These are phyloP conservation scores for Chaetodon auriga DNA, from an alignment of 2,113 vertebrate genomes.

Conservation along the genomic window DNA sequence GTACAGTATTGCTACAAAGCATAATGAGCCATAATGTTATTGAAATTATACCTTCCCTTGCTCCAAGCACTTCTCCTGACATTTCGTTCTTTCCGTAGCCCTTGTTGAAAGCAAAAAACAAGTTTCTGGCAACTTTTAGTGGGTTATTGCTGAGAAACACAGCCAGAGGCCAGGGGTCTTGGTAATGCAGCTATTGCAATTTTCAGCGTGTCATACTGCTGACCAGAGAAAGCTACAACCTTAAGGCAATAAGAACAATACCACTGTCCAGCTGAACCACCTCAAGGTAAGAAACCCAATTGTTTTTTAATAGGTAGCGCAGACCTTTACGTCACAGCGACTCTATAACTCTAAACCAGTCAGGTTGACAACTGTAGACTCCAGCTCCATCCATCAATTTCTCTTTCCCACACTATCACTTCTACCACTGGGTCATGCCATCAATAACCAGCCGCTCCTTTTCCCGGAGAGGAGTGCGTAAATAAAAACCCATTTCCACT, in stretches of 20 bases:
- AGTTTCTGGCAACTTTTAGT: slow-evolving; percentile 33
- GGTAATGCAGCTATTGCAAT: slow-evolving; percentile 63
- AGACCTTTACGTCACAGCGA: slow-evolving; percentile 52
- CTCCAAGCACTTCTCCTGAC: slow-evolving; percentile 14
- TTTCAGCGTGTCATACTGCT: slow-evolving; percentile 65
- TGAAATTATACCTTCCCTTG: slow-evolving; percentile 14
- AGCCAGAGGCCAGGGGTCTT: slow-evolving; percentile 49
- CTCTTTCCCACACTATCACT: slow-evolving; percentile 34
- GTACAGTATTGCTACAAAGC: slow-evolving; percentile 2
- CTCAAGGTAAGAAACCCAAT: slow-evolving; percentile 57
- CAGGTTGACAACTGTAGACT: slow-evolving; percentile 53
- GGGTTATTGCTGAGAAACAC: slow-evolving; percentile 54
- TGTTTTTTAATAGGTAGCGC: slow-evolving; percentile 59
- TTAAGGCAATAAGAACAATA: slow-evolving; percentile 57
- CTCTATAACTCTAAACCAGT: slow-evolving; percentile 60
- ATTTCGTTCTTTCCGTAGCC: background rate
- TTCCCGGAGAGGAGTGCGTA: slow-evolving; percentile 49
- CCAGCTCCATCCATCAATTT: slow-evolving; percentile 57
- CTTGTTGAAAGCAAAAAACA: slow-evolving; percentile 13
- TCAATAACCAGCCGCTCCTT: slow-evolving; percentile 56
- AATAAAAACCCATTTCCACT: slow-evolving; percentile 57
- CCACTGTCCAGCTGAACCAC: slow-evolving; percentile 44
- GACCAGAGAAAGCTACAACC: slow-evolving; percentile 57
- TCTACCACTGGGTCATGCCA: slow-evolving; percentile 35
- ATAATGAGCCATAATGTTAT: slow-evolving; percentile 27